These are phyloP conservation scores for Dryadula phaetusa DNA, from an alignment of 2,888 invertebrate genomes.

Conservation along the genomic window DNA sequence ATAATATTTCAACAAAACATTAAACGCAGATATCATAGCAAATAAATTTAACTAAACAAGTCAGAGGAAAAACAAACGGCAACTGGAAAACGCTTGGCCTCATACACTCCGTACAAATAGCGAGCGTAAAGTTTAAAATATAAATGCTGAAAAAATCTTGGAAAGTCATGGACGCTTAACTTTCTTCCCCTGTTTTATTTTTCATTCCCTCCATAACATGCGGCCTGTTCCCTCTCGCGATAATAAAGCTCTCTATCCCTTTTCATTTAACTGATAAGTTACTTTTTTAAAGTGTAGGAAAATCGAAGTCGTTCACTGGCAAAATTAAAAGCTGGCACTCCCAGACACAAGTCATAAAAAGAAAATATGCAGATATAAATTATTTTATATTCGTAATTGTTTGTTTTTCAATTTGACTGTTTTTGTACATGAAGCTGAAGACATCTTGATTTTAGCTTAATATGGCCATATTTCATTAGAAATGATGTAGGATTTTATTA, in stretches of 20 bases:
- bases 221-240: slow-evolving; percentile 57
- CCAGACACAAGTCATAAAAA: slow-evolving; percentile 80
- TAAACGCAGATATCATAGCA: slow-evolving; percentile 47
- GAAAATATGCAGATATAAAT: slow-evolving; percentile 67
- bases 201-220: slow-evolving; percentile 75
- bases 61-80: slow-evolving; percentile 68
- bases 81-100: slow-evolving; percentile 73
- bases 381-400: slow-evolving; percentile 37
- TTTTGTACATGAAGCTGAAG: not conserved
- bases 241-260: slow-evolving; percentile 59
- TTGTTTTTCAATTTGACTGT: slow-evolving; percentile 28
- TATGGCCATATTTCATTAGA: not conserved
- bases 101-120: slow-evolving; percentile 69
- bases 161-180: slow-evolving; percentile 85
- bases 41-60: slow-evolving; percentile 61
- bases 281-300: slow-evolving; percentile 82
- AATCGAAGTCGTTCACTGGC: slow-evolving; percentile 78
- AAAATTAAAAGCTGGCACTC: slow-evolving; percentile 81
- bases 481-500: slow-evolving; percentile 29
- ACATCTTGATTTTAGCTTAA: slow-evolving; percentile 14
- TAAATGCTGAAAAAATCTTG: slow-evolving; percentile 82
- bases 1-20: not conserved
- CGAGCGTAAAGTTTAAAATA: slow-evolving; percentile 80
- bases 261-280: slow-evolving; percentile 80
- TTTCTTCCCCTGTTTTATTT: slow-evolving; percentile 84